A percentile compares a stretch with the other conserved stretches of the same genome.
phyloP scores from a whole-genome alignment of 2,888 invertebrate genomes.

The Cepaea hortensis region DNA sequence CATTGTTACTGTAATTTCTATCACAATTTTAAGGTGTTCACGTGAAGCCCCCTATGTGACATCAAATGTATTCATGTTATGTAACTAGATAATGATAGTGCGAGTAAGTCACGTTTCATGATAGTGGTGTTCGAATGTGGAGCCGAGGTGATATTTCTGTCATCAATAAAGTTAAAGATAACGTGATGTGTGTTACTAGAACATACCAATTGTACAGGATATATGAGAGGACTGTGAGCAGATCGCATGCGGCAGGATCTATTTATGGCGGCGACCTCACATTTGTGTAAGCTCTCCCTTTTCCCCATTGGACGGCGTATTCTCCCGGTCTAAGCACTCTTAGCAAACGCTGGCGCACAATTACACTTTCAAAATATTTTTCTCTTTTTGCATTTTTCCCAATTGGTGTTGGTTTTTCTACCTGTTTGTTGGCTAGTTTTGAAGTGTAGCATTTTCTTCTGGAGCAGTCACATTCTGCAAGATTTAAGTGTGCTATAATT shows the following conservation, averaged over 20 bases:
- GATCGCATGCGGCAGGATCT: background rate
- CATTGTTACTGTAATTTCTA: too few species aligned
- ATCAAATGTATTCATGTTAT: too few species aligned
- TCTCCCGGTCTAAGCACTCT: conserved; percentile 7
- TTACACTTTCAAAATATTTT: conserved; percentile 6
- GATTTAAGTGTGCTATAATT: background rate
- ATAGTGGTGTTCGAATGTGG: too few species aligned
- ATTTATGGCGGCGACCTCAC: conserved; percentile 26
- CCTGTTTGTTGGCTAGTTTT: conserved; percentile 3
- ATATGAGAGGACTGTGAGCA: background rate
- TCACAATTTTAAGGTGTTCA: too few species aligned
- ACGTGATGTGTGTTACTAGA: background rate
- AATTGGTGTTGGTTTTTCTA: background rate
- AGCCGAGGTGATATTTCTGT: too few species aligned
- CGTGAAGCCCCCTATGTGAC: too few species aligned
- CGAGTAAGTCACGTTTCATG: too few species aligned
- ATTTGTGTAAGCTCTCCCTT: background rate
- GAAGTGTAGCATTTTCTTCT: background rate
- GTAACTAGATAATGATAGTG: too few species aligned
- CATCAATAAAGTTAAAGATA: too few species aligned
- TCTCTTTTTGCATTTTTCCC: background rate
- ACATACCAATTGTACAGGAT: background rate
- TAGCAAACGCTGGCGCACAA: conserved; percentile 16
- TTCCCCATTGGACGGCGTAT: background rate
- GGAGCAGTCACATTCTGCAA: background rate